Evolutionary conservation across 2,888 invertebrate genomes (phyloP).

Genomic region (Melangyna quadrimaculata): DNA sequence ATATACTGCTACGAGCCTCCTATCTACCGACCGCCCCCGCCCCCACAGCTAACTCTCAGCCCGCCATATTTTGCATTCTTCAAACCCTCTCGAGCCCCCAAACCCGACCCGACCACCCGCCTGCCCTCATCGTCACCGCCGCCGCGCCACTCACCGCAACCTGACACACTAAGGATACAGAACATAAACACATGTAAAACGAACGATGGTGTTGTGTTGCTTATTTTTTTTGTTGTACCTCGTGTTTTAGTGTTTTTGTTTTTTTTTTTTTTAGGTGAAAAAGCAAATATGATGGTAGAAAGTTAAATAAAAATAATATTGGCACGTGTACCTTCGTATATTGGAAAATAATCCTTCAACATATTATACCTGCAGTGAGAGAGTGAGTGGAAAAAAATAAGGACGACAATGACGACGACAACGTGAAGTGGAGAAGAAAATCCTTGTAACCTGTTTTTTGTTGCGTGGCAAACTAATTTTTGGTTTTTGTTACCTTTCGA

Average conservation of each 20-base stretch:
- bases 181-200: conserved; percentile 62
- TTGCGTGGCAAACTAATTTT: conserved; percentile 43
- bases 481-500: conserved; percentile 15
- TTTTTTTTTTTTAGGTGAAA: conserved; percentile 58
- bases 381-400: conserved; percentile 18
- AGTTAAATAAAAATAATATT: conserved; percentile 69
- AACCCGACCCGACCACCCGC: neutral
- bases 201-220: conserved; percentile 22
- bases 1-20: conserved; percentile 49
- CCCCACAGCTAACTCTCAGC: neutral
- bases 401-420: conserved; percentile 23
- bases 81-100: conserved; percentile 19
- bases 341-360: conserved; percentile 66
- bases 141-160: conserved; percentile 37
- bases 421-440: conserved; percentile 45
- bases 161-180: conserved; percentile 64
- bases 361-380: neutral
- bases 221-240: conserved; percentile 16
- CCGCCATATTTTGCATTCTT: conserved; percentile 11
- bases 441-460: conserved; percentile 58
- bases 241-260: conserved; percentile 53
- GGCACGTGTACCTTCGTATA: conserved; percentile 60
- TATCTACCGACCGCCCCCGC: conserved; percentile 25
- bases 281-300: conserved; percentile 65
- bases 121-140: neutral